A percentile compares a stretch with the other conserved stretches of the same genome.
phyloP scores from a whole-genome alignment of 1,140 invertebrate species.

The Conopomorpha cramerella region DNA sequence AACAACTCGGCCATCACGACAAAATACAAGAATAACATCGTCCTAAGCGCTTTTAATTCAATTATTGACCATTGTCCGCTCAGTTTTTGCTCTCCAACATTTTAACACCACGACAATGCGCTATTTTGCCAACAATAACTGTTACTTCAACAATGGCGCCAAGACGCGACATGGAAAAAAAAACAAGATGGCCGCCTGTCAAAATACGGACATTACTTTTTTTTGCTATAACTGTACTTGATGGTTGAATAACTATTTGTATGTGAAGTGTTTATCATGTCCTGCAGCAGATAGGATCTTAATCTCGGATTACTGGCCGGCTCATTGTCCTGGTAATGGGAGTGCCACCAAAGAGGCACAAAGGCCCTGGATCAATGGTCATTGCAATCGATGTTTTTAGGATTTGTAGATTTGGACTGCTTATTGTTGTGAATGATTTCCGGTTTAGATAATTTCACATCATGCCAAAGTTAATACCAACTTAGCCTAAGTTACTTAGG shows the following conservation, averaged over 20 bases:
- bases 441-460: too few relatives aligned
- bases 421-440: too few relatives aligned
- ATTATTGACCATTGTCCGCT: slow-evolving; percentile 17
- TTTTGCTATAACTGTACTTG: slow-evolving; percentile 42
- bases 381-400: too few relatives aligned
- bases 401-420: too few relatives aligned
- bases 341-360: slow-evolving; percentile 33
- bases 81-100: slow-evolving; percentile 27
- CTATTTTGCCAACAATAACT: slow-evolving; percentile 56
- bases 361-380: slow-evolving; percentile 16
- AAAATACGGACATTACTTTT: too few relatives aligned
- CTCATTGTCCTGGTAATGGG: slow-evolving; percentile 24
- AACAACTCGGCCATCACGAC: slow-evolving; percentile 11
- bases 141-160: slow-evolving; percentile 25
- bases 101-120: slow-evolving; percentile 31
- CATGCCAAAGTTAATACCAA: too few relatives aligned
- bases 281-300: slow-evolving; percentile 40
- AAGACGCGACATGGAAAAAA: too few relatives aligned
- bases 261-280: slow-evolving; percentile 43
- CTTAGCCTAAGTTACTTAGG: too few relatives aligned
- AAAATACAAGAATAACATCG: too few relatives aligned
- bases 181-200: too few relatives aligned
- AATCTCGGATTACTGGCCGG: slow-evolving; percentile 40
- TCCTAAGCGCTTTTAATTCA: slow-evolving; percentile 35
- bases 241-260: slow-evolving; percentile 33